Base-by-base conservation (phyloP, 2,888 invertebrate genomes). In the Diplazon laetatorius region DNA sequence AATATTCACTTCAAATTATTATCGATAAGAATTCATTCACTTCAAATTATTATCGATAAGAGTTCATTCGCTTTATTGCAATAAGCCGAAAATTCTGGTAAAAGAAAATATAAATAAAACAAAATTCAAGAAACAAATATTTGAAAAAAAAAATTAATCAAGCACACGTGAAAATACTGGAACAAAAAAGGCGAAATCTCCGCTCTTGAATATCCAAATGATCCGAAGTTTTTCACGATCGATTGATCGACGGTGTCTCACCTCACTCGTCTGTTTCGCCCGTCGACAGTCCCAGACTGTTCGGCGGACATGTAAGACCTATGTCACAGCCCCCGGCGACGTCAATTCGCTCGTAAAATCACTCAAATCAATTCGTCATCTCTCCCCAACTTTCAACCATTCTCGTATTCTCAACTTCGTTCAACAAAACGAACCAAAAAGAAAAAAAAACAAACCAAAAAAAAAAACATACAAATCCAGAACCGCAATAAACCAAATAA, bases 221-320 rank as follows among this genome's bases (percentile, higher is more conserved):
- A 10, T 2, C 20, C 59, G 76, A 66, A 60, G 48, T 70, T 73
- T 60, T 25, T 14, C 16, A 68, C 44, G 48, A 59, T 60, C 63
- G 48, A 73, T 78, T n/a, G 80, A 77, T 55, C 73, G 70, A 68
- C 71, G 59, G 60, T 59, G 77, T 82, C 5, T 62, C n/a, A n/a
- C n/a, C 78, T 81, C 87, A 84, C 82, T 87, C 86, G 87, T 87
- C 80, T 57, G 42, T 30, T 12, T 8, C 42, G 78, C 71, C 74
- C 76, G n/a, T n/a, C n/a, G 85, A 83, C 87, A 88, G 87, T 89
- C 85, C 84, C 81, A 82, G 84, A 87, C 85, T 86, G 84, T 86
- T 83, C 85, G 86, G 86, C 87, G 84, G 88, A 88, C 88, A 89
- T 88, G 87, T 87, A 88, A 89, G 88, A 88, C 85, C 86, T 83